These are phyloP conservation scores for Chroicocephalus ridibundus DNA, from an alignment of 2,113 vertebrate species.

Conservation along the genomic window DNA sequence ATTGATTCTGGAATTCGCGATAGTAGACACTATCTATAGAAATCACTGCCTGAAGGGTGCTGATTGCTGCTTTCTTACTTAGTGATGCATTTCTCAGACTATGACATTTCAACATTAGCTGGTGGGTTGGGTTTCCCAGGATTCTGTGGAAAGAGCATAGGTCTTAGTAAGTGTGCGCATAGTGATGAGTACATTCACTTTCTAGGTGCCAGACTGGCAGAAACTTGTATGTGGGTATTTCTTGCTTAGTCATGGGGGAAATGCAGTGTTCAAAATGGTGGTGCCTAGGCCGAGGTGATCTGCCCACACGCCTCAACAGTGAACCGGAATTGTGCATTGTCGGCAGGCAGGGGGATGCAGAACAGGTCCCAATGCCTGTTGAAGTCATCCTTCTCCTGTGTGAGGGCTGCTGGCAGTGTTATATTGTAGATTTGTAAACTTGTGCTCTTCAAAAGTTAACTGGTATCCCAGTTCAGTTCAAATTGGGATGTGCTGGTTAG, in stretches of 20 bases:
- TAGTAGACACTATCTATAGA: not conserved
- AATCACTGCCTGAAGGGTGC: not conserved
- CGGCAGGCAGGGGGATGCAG: fast-evolving
- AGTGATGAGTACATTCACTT: not conserved
- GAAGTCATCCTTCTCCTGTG: not conserved
- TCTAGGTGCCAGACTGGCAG: not conserved
- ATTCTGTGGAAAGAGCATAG: not conserved
- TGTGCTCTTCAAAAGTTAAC: not conserved
- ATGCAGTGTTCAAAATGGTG: not conserved
- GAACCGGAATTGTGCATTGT: not conserved
- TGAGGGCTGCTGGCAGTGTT: not conserved
- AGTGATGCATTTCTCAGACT: not conserved
- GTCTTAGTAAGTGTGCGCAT: not conserved
- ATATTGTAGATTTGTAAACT: not conserved
- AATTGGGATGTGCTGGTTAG: not conserved
- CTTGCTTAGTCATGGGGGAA: not conserved
- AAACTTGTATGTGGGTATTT: not conserved
- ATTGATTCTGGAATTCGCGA: not conserved
- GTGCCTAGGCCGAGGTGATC: not conserved
- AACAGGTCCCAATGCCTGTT: not conserved
- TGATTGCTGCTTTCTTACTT: not conserved
- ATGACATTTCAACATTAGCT: not conserved
- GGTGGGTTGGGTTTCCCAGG: not conserved
- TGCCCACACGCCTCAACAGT: not conserved
- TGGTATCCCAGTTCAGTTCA: not conserved